These are phyloP conservation scores for Diabrotica balteata DNA, from an alignment of 2,888 invertebrate species.

Conservation along the genomic window DNA sequence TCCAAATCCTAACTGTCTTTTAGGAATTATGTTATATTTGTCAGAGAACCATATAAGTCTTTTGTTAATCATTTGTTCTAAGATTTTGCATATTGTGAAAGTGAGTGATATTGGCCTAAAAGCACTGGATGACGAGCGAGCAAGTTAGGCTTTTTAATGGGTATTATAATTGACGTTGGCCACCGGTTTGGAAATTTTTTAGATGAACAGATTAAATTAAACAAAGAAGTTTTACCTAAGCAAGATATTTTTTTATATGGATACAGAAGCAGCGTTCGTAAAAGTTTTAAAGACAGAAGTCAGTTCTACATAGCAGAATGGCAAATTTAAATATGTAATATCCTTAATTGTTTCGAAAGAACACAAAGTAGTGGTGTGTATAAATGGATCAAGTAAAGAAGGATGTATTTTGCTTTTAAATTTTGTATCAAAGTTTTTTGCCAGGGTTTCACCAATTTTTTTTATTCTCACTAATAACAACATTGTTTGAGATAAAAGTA, in stretches of 20 bases:
- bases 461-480: slow-evolving; percentile 1
- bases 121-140: background rate
- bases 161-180: slow-evolving; percentile 3
- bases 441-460: slow-evolving; percentile 3
- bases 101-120: slow-evolving; percentile 3
- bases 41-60: background rate
- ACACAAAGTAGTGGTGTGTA: background rate
- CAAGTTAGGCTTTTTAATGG: slow-evolving; percentile 4
- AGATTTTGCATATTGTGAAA: too few species aligned
- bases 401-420: slow-evolving; percentile 7
- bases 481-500: background rate
- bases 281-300: background rate
- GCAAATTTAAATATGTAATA: background rate
- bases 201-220: background rate
- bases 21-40: slow-evolving; percentile 2
- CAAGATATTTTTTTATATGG: background rate
- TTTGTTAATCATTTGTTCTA: slow-evolving; percentile 8
- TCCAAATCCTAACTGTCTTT: background rate
- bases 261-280: slow-evolving; percentile 5
- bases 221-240: slow-evolving; percentile 1
- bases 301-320: background rate
- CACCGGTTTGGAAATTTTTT: background rate
- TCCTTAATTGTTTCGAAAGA: slow-evolving; percentile 4
- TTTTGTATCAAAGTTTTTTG: background rate
- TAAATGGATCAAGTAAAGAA: background rate